Conservation (phyloP, 2,113 vertebrate species). For the Etheostoma spectabile region DNA sequence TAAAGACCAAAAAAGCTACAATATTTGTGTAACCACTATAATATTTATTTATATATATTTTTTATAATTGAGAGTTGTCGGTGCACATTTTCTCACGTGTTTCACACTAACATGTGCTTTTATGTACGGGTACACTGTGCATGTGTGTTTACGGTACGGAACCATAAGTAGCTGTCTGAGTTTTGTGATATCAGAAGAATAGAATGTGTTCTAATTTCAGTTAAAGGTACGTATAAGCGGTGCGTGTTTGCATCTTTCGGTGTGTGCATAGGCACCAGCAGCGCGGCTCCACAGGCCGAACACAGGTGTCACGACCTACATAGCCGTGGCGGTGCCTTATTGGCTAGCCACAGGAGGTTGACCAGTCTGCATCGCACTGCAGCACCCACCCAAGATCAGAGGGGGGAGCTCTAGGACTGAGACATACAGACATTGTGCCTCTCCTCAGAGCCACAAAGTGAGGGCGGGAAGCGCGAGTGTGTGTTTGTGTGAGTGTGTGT, state of each 20-base stretch:
- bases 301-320: constrained; percentile 76
- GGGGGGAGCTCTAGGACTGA: constrained; percentile 98
- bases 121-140: not conserved
- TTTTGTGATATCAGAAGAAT: constrained; percentile 6
- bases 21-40: constrained; percentile 9
- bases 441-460: constrained; percentile 63
- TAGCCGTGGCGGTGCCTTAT: constrained; percentile 61
- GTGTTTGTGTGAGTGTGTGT: constrained; percentile 68
- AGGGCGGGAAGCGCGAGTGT: constrained; percentile 47
- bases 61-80: constrained; percentile 11
- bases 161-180: constrained; percentile 9
- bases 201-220: constrained; percentile 29
- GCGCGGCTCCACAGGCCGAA: constrained; percentile 72
- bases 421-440: constrained; percentile 37
- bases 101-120: constrained; percentile 2
- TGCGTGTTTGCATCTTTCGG: constrained; percentile 31
- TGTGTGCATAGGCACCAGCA: constrained; percentile 45
- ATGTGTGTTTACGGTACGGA: not conserved
- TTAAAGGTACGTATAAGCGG: constrained; percentile 28
- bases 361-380: constrained; percentile 65
- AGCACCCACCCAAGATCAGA: constrained; percentile 87
- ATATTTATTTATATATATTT: too few species aligned
- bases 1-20: not conserved
- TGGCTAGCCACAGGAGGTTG: constrained; percentile 69
- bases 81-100: constrained; percentile 6